Base-by-base conservation (phyloP, 1,140 invertebrate genomes). In the Coptotermes formosanus region DNA sequence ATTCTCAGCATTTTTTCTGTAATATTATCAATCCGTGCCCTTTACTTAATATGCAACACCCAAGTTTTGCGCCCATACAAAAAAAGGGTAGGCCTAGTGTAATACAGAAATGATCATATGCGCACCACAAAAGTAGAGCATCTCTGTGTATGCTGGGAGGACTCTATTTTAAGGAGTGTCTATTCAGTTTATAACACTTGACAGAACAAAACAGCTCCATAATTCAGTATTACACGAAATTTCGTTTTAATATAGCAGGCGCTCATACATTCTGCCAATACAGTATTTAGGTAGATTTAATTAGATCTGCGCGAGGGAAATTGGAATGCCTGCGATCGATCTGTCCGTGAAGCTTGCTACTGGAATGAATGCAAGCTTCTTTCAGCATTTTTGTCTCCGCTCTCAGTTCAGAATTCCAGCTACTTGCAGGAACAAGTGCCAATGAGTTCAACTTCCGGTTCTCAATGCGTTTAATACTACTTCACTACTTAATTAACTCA, bases 201-300 rank as follows among this genome's bases (percentile, higher is more conserved):
- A 75, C 64, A 14, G n/a, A 75, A 75, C 64, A 75, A 75, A 75
- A 75, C 30, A 75, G 30, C 64, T 75, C n/a, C 64, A 75, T 75
- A 75, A 75, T 12, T 75, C 64, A 9, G 30, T 75, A 75, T 75
- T 75, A 75, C 64, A 2, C 30, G 64, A 30, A 75, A 25, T 75
- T 75, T 8, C n/a, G 64, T 30, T 75, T 75, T 75, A 75, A 75
- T 75, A 75, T 16, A n/a, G 7, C 30, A 75, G n/a, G 64, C 64
- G 25, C 25, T 75, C 64, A 75, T 25, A 75, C 64, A 75, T 75
- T 75, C 64, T 75, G 64, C 64, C 64, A 75, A 75, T 75, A 75
- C 64, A 75, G 64, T 75, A 75, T 75, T 75, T 75, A 75, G 64
- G 64, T 75, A 16, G 64, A 75, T 75, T 75, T 75, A 75, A 75